Evolutionary conservation across 2,888 invertebrate species (phyloP), one percentile per base, ranked within the genome.

Genomic region (Phyto melanocephala): DNA sequence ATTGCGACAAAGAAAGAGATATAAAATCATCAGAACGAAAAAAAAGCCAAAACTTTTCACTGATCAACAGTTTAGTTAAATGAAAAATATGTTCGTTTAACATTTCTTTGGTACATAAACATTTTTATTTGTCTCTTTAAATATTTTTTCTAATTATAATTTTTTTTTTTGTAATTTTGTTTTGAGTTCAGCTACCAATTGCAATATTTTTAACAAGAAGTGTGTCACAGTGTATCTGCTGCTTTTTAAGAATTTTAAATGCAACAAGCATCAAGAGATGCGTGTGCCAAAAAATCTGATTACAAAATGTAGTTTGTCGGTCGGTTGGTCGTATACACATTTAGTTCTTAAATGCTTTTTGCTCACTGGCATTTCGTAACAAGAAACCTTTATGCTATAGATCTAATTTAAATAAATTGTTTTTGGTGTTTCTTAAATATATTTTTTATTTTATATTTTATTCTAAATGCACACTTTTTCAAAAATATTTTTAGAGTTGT

Each of bases 171-270:
- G 4, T 11, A 20, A 50, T 50, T 24, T 13, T 17, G 1, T 37
- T 40, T 2, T 22, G 47, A 47, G 10, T n/a, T n/a, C n/a, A n/a
- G n/a, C n/a, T n/a, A n/a, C n/a, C n/a, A 54, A 28, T 28, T 24
- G 3, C 5, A 33, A 22, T 77, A 68, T 81, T 78, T 81, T 74
- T 78, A 81, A 42, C 52, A 17, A 72, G 79, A 79, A 82, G 79
- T 82, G 82, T 82, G 82, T 79, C 79, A 79, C 40, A 56, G 60
- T 33, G 24, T 33, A 35, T 24, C 17, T 3, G n/a, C 7, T 54
- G 74, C 15, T 33, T 47, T 5, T 20, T 20, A 8, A 20, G 8
- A 8, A 15, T 10, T 47, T 20, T 52, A 54, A 65, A 28, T 58
- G 47, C 52, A 52, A 42, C 42, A 13, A 50, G 3, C 15, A 42